Evolutionary conservation across 2,113 vertebrate species (phyloP).

Genomic region (Eonycteris spelaea): DNA sequence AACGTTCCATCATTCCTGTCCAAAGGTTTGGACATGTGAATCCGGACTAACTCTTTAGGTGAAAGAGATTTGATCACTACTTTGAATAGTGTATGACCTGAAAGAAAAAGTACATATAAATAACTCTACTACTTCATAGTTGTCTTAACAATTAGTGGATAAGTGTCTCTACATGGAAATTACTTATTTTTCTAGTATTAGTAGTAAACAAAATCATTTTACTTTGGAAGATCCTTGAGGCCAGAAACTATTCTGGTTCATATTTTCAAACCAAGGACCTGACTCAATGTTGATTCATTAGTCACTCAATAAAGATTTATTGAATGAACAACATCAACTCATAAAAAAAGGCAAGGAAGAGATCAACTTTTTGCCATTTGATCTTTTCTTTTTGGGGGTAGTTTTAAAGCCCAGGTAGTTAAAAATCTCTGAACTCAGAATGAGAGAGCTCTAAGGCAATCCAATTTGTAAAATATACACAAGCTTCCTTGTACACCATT

Average conservation of each 20-base stretch:
- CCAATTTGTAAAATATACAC: background rate
- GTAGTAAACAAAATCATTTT: background rate
- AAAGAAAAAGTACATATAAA: constrained; percentile 46
- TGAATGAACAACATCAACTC: background rate
- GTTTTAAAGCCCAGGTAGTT: background rate
- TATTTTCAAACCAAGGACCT: constrained; percentile 5
- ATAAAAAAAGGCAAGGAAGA: constrained; percentile 10
- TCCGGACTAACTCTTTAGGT: constrained; percentile 84
- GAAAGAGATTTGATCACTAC: constrained; percentile 88
- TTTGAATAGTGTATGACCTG: constrained; percentile 88
- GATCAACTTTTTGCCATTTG: background rate
- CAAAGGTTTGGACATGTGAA: constrained; percentile 88
- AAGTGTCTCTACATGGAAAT: background rate
- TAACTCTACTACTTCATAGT: constrained; percentile 26
- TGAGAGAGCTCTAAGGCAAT: background rate
- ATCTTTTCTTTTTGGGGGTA: background rate
- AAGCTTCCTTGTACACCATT: background rate
- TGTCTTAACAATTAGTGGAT: background rate
- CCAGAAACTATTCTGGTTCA: background rate
- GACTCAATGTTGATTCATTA: background rate
- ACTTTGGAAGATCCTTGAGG: background rate
- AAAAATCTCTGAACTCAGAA: constrained; percentile 35
- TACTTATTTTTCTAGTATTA: background rate
- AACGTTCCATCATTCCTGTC: constrained; percentile 94
- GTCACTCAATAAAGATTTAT: background rate